Percentiles rank a stretch among this genome's conserved stretches.
These are phyloP conservation scores for Drosophila prolongata DNA, from an alignment of 2,888 invertebrate species.

Conservation along the genomic window DNA sequence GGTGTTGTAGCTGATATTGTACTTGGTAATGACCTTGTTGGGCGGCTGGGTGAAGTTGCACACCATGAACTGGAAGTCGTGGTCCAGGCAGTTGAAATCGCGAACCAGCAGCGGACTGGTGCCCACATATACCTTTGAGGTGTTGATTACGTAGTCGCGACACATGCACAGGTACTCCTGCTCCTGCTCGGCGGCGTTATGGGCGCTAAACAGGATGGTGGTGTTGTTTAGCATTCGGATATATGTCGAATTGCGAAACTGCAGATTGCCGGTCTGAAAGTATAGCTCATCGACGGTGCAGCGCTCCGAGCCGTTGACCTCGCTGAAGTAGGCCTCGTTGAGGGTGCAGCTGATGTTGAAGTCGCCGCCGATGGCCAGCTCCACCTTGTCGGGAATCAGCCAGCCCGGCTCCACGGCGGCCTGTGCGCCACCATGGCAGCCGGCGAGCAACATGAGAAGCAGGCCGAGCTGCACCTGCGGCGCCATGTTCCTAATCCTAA, in stretches of 20 bases:
- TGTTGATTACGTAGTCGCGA: slow-evolving; percentile 65
- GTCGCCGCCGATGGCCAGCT: slow-evolving; percentile 73
- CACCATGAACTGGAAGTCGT: slow-evolving; percentile 89
- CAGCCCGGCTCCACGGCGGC: slow-evolving; percentile 62
- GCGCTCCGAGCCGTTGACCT: slow-evolving; percentile 13
- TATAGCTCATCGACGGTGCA: slow-evolving; percentile 70
- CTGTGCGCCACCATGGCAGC: slow-evolving; percentile 1
- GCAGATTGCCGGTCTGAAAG: slow-evolving; percentile 50
- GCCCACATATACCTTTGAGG: slow-evolving; percentile 81
- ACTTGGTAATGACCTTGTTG: slow-evolving; percentile 86
- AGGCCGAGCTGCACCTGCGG: slow-evolving; percentile 24
- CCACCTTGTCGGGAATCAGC: slow-evolving; percentile 65
- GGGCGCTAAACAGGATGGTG: slow-evolving; percentile 68
- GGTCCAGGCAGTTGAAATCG: slow-evolving; percentile 90
- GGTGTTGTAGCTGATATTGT: slow-evolving; percentile 80
- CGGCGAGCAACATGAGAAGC: slow-evolving; percentile 17
- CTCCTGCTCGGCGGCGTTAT: slow-evolving; percentile 68
- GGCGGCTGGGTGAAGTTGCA: slow-evolving; percentile 90
- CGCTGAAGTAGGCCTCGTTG: slow-evolving; percentile 59
- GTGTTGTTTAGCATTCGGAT: slow-evolving; percentile 64
- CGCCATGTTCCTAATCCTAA: slow-evolving; percentile 8
- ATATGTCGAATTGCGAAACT: slow-evolving; percentile 10
- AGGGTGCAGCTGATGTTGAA: slow-evolving; percentile 81
- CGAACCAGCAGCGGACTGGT: slow-evolving; percentile 87
- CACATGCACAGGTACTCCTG: slow-evolving; percentile 77